Base-by-base conservation (phyloP, 2,888 invertebrate genomes). In the Drosophila paucipuncta region DNA sequence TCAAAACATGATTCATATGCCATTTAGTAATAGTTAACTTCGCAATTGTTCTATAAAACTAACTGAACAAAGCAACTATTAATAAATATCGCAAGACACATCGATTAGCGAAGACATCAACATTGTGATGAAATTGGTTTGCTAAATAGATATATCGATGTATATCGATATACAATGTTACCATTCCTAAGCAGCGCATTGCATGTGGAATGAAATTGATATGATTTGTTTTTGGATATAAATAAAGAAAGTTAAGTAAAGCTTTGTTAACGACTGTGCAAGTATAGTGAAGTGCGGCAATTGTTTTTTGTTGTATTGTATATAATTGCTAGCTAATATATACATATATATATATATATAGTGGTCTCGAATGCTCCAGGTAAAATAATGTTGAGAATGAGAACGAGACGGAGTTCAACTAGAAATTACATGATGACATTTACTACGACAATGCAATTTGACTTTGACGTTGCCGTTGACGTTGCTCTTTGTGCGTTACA, bases 391-490 rank as follows among this genome's bases (percentile, higher is more conserved):
- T 49, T 37, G 53, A 57, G 57, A 58, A 50, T 49, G 65, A 66
- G 57, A 70, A 59, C 57, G 64, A 25, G 28, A 66, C 63, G 54
- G 68, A 58, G 41, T 22, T 41, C n/a, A 28, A 79, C 77, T 30
- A 63, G 67, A 76, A 81, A 82, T 82, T 88, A 88, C 83, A 88
- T 88, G 82, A 81, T 88, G 82, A 81, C 76, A 79, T 73, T 65
- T 76, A 22, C 55, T 63, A 69, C 67, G 57, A 59, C 41, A 67
- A 80, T 77, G 70, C 71, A 77, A 68, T 54, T 58, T 57, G 54
- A 22, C 41, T 18, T 73, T 68, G 68, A 70, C 10, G 49, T 35
- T 30, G 33, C 25, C 41, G 22, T 74, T 68, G 66, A 68, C 13
- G 49, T 35, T 30, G 39, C 25, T 41, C 30, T 13, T 41, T 25